Conservation (phyloP, 2,888 invertebrate genomes). For the Rosalia funebris region DNA sequence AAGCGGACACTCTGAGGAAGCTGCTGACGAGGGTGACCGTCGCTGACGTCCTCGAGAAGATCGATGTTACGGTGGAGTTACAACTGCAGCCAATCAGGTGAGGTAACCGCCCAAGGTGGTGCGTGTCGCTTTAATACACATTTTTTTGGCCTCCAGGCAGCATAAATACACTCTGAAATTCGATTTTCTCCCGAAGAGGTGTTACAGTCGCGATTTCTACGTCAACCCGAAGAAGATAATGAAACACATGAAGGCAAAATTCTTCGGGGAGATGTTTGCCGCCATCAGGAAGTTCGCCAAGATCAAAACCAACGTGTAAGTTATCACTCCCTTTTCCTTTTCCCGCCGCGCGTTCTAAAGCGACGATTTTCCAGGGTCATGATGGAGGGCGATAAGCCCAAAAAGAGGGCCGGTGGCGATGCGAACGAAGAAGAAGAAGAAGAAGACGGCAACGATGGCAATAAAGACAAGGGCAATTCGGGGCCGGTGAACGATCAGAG, state of each 20-base stretch:
- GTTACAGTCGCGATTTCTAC: conserved; percentile 78
- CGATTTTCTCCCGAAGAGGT: conserved; percentile 77
- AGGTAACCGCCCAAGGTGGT: too few species aligned
- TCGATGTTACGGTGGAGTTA: conserved; percentile 70
- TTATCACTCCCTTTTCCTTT: conserved; percentile 36
- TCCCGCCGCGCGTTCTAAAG: neutral
- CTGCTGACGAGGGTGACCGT: conserved; percentile 83
- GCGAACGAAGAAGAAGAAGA: conserved; percentile 60
- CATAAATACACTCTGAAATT: conserved; percentile 77
- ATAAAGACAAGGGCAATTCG: conserved; percentile 19
- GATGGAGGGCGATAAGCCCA: conserved; percentile 54
- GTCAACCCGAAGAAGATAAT: conserved; percentile 78
- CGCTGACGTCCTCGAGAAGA: conserved; percentile 79
- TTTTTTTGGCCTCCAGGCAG: conserved; percentile 52
- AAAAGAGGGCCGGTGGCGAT: conserved; percentile 28
- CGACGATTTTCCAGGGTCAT: conserved; percentile 64
- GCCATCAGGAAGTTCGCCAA: conserved; percentile 71
- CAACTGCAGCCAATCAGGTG: conserved; percentile 67
- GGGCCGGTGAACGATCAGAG: neutral
- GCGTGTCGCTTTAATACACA: too few species aligned
- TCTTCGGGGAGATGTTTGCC: conserved; percentile 74
- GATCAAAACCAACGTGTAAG: conserved; percentile 66
- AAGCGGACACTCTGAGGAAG: conserved; percentile 76
- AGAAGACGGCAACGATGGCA: conserved; percentile 32
- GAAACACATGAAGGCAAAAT: conserved; percentile 77